Evolutionary conservation across 2,113 vertebrate species (phyloP).

Genomic region (Aleadryas rufinucha): DNA sequence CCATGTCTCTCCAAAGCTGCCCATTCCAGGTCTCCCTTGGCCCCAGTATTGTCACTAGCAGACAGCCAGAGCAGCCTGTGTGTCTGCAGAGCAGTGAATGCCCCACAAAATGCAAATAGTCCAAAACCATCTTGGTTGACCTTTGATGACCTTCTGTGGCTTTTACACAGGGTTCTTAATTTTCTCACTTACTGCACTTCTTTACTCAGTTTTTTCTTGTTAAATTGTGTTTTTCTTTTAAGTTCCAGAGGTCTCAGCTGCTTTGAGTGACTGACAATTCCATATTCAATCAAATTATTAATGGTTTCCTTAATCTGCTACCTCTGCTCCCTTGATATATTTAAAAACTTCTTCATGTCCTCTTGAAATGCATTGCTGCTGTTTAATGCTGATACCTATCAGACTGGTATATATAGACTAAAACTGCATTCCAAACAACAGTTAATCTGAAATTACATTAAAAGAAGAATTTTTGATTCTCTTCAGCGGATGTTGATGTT

Average conservation of each 20-base stretch:
- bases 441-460: conserved; percentile 7
- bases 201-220: background rate
- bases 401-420: background rate
- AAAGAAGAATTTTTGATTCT: background rate
- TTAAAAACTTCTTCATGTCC: background rate
- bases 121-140: background rate
- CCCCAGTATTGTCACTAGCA: background rate
- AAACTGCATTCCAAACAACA: conserved; percentile 2
- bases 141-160: background rate
- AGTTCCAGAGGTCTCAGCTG: background rate
- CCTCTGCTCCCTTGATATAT: background rate
- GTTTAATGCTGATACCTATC: background rate
- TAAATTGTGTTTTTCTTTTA: background rate
- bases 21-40: background rate
- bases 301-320: background rate
- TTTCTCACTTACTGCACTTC: background rate
- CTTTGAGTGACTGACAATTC: background rate
- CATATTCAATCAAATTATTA: background rate
- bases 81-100: background rate
- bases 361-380: background rate
- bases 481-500: background rate
- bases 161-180: background rate
- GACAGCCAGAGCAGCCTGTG: background rate
- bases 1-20: background rate
- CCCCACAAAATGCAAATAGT: background rate